These are phyloP conservation scores for Brachyrhaphis roseni DNA, from an alignment of 2,797 vertebrate species.

Conservation along the genomic window DNA sequence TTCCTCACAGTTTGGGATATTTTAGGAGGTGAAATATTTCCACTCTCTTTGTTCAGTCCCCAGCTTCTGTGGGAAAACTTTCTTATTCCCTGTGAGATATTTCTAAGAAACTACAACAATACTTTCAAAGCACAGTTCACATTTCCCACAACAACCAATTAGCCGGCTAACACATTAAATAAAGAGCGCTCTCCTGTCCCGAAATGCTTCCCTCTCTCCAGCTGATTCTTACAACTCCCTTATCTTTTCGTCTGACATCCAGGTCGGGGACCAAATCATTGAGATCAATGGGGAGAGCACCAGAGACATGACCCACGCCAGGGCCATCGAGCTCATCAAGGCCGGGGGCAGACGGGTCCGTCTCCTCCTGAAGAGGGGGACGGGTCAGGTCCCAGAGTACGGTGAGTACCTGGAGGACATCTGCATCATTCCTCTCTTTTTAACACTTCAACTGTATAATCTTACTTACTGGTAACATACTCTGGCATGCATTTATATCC, in stretches of 20 bases:
- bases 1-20: neutral
- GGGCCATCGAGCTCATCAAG: constrained; percentile 98
- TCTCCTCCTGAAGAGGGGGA: constrained; percentile 93
- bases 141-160: constrained; percentile 2
- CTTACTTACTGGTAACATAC: constrained; percentile 41
- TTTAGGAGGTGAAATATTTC: neutral
- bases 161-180: neutral
- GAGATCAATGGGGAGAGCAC: constrained; percentile 99
- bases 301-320: constrained; percentile 95
- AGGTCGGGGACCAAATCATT: constrained; percentile 99
- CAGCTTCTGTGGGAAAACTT: neutral
- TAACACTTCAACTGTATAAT: constrained; percentile 21
- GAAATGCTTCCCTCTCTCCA: neutral
- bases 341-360: constrained; percentile 93
- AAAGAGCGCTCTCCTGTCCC: neutral
- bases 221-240: neutral
- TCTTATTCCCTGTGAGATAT: neutral
- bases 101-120: constrained; percentile 6
- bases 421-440: constrained; percentile 30
- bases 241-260: constrained; percentile 36
- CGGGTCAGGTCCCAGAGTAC: constrained; percentile 97
- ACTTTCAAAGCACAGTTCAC: neutral
- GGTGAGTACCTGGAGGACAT: constrained; percentile 78
- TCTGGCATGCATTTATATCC: constrained; percentile 57
- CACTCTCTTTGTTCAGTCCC: neutral